Evolutionary conservation across 2,797 vertebrate genomes (phyloP).

Genomic region (Typhlichthys subterraneus): DNA sequence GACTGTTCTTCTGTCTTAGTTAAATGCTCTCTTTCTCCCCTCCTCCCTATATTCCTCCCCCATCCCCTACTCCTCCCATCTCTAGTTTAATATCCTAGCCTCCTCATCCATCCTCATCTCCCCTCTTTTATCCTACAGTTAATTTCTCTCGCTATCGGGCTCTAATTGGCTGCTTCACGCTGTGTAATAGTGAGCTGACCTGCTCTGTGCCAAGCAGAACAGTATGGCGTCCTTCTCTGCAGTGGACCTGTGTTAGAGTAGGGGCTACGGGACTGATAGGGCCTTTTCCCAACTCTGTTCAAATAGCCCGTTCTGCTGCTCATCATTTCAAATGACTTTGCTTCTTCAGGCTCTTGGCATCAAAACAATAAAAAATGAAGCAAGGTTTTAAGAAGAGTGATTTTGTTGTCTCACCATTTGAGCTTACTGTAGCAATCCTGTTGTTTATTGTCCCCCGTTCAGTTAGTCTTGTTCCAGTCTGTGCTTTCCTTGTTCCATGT

Average conservation of each 20-base stretch:
- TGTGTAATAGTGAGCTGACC: slow-evolving; percentile 11
- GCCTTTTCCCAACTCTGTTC: slow-evolving; percentile 25
- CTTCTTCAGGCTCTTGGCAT: background rate
- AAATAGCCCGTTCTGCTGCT: slow-evolving; percentile 13
- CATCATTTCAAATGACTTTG: slow-evolving; percentile 18
- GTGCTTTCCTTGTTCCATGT: too few species aligned
- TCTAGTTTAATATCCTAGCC: background rate
- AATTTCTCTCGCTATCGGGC: slow-evolving; percentile 31
- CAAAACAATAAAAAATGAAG: too few species aligned
- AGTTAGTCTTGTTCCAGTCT: too few species aligned
- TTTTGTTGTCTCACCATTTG: too few species aligned
- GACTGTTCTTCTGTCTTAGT: slow-evolving; percentile 17
- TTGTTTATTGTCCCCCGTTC: too few species aligned
- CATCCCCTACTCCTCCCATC: background rate
- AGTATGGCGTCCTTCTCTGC: slow-evolving; percentile 14
- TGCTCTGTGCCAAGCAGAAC: slow-evolving; percentile 5
- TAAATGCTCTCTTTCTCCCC: slow-evolving; percentile 1
- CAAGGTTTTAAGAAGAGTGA: background rate
- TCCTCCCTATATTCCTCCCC: background rate
- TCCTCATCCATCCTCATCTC: background rate
- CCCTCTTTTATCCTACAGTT: slow-evolving; percentile 27
- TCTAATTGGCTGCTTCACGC: slow-evolving; percentile 45
- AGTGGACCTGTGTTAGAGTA: background rate
- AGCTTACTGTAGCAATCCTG: background rate
- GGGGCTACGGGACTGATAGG: slow-evolving; percentile 3